These are phyloP conservation scores for Philopedon plagiatum DNA, from an alignment of 2,888 invertebrate genomes.

Conservation along the genomic window DNA sequence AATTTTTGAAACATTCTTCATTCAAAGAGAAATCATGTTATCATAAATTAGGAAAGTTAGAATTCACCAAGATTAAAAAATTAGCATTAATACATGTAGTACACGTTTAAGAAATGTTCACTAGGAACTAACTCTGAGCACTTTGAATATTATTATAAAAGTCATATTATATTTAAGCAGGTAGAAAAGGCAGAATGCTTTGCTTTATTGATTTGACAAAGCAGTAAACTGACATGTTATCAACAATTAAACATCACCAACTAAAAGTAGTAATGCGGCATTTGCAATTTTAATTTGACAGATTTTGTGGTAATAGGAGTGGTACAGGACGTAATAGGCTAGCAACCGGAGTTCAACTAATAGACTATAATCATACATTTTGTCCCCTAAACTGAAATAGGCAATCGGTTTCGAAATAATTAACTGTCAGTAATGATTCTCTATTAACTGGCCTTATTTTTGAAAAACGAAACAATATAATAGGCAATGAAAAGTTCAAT, in stretches of 20 bases:
- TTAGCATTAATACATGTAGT: too few relatives aligned
- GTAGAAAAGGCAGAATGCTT: not conserved
- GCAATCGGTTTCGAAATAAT: not conserved
- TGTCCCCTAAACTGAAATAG: not conserved
- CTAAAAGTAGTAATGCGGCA: not conserved
- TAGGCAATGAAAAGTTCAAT: too few relatives aligned
- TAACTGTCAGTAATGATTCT: not conserved
- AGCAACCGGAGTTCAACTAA: not conserved
- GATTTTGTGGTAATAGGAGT: not conserved
- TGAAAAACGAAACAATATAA: too few relatives aligned
- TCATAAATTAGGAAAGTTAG: too few relatives aligned
- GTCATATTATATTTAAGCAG: too few relatives aligned
- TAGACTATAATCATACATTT: slow-evolving; percentile 4
- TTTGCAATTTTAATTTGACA: not conserved
- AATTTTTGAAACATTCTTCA: too few relatives aligned
- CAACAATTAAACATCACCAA: not conserved
- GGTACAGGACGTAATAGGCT: not conserved
- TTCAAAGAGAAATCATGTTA: too few relatives aligned
- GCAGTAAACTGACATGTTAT: not conserved
- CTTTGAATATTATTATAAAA: too few relatives aligned
- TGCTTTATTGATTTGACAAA: not conserved
- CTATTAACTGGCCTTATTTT: too few relatives aligned
- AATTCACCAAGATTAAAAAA: too few relatives aligned
- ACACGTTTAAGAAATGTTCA: too few relatives aligned
- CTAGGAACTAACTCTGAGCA: too few relatives aligned